Evolutionary conservation across 2,113 vertebrate species (phyloP).

Genomic region (Dasyurus viverrinus): DNA sequence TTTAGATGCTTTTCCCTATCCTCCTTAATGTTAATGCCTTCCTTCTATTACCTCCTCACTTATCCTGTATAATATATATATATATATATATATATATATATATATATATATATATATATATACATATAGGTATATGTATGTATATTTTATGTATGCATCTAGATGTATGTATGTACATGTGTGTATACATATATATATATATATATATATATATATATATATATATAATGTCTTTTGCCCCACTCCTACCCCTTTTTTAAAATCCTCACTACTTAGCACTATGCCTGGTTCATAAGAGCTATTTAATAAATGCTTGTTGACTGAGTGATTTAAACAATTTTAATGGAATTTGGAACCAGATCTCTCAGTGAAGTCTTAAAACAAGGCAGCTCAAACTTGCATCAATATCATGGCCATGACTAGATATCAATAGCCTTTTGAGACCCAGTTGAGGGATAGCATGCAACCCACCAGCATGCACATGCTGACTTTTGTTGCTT

Average conservation of each 20-base stretch:
- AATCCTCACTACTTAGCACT: background rate
- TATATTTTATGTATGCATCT: background rate
- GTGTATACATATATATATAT: accelerated
- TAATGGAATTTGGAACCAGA: accelerated
- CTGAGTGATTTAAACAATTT: background rate
- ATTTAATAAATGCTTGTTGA: background rate
- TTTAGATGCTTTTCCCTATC: background rate
- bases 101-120: too few species aligned
- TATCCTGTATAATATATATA: background rate
- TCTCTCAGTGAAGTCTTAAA: background rate
- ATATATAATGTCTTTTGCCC: background rate
- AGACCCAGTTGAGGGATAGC: background rate
- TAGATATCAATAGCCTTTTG: too few species aligned
- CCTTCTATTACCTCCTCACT: background rate
- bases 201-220: background rate
- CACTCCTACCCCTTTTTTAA: background rate
- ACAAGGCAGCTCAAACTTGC: accelerated
- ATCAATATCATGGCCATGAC: background rate
- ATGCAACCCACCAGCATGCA: background rate
- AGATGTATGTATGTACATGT: background rate
- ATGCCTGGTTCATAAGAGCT: background rate
- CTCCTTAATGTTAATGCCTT: background rate
- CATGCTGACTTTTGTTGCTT: background rate
- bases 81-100: too few species aligned
- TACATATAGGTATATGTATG: too few species aligned